Conservation (phyloP, 1,140 invertebrate genomes). For the Melitaea cinxia region DNA sequence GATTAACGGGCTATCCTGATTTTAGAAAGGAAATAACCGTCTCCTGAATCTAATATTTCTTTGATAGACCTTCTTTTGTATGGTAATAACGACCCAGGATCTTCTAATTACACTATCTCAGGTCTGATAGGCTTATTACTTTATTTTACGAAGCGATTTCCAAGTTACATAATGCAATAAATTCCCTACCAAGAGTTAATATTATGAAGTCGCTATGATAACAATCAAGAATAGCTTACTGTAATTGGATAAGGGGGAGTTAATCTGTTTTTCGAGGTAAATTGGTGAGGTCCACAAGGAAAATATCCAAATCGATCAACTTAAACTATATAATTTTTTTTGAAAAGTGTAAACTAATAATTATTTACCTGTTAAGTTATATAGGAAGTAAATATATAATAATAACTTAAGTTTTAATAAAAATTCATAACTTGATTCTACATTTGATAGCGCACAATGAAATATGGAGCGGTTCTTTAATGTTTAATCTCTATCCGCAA, state of each 20-base stretch:
- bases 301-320: neutral
- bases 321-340: too few species aligned
- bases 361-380: too few species aligned
- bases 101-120: too few species aligned
- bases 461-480: slow-evolving; percentile 47
- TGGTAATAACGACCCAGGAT: too few species aligned
- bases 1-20: too few species aligned
- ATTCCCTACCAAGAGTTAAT: neutral
- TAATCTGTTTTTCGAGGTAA: neutral
- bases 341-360: too few species aligned
- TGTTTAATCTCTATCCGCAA: slow-evolving; percentile 51
- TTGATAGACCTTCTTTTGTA: too few species aligned
- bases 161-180: neutral
- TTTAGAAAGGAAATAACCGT: too few species aligned
- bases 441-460: slow-evolving; percentile 4
- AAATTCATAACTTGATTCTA: slow-evolving; percentile 3
- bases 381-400: too few species aligned
- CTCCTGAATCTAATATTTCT: too few species aligned
- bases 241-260: neutral
- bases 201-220: neutral
- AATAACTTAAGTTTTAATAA: neutral
- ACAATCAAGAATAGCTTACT: neutral
- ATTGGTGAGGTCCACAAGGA: neutral
- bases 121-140: neutral
- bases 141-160: neutral